phyloP scores from a whole-genome alignment of 2,888 invertebrate species.

The Venusia cambrica region DNA sequence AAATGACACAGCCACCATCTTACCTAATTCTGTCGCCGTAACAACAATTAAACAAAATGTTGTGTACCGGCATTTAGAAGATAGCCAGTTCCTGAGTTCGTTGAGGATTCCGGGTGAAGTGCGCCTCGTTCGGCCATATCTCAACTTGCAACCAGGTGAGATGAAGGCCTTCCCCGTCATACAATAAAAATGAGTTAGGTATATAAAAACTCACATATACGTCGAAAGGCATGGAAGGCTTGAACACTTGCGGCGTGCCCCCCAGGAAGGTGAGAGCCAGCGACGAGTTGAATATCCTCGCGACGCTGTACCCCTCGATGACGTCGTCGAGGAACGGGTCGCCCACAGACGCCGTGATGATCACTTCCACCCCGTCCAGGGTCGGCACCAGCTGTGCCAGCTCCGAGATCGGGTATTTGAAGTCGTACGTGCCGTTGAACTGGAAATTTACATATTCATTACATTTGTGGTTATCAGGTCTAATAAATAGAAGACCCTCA shows the following conservation, averaged over 20 bases:
- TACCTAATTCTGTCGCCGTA: no score
- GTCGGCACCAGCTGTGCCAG: constrained; percentile 84
- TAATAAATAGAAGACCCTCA: no score
- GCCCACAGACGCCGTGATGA: constrained; percentile 92
- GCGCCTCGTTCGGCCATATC: no score
- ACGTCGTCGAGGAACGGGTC: constrained; percentile 92
- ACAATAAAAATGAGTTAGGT: no score
- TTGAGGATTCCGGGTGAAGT: no score
- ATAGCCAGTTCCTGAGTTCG: no score
- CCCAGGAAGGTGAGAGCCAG: constrained; percentile 92
- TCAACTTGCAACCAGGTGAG: no score
- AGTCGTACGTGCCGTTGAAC: constrained; percentile 94
- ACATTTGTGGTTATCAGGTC: no score
- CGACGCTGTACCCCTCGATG: constrained; percentile 92
- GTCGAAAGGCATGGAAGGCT: constrained; percentile 95
- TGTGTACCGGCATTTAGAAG: no score
- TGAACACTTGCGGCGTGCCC: constrained; percentile 95
- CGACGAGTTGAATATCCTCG: constrained; percentile 93
- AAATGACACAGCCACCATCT: no score
- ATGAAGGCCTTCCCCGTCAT: no score
- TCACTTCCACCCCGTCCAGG: constrained; percentile 89
- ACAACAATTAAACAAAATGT: no score
- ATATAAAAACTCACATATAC: constrained; percentile 88
- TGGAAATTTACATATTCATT: constrained; percentile 44
- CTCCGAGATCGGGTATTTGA: constrained; percentile 92